Conservation (phyloP, 1,140 invertebrate genomes). For the Euura lappo region DNA sequence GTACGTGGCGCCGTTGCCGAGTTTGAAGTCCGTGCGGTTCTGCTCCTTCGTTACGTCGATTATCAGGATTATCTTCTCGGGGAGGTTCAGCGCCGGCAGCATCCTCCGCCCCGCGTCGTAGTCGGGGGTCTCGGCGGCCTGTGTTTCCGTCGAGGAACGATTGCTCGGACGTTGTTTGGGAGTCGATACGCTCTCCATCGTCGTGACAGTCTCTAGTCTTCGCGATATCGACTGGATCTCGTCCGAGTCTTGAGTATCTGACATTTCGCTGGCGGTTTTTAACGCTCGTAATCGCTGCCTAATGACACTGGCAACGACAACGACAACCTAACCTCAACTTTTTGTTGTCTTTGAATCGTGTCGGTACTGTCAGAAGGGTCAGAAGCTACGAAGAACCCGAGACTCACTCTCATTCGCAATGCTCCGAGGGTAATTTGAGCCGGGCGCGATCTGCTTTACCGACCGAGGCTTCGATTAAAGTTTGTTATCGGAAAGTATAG, state of each 20-base stretch:
- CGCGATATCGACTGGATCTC: constrained; percentile 28
- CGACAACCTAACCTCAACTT: too few species aligned
- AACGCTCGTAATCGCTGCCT: background rate
- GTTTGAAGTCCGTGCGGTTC: constrained; percentile 63
- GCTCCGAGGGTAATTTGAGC: too few species aligned
- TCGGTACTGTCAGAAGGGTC: too few species aligned
- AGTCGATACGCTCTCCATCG: constrained; percentile 20
- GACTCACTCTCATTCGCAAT: too few species aligned
- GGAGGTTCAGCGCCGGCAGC: constrained; percentile 64
- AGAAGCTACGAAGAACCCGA: too few species aligned
- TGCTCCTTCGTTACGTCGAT: constrained; percentile 71
- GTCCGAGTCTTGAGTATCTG: constrained; percentile 30
- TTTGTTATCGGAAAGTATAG: too few species aligned
- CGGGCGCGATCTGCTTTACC: too few species aligned
- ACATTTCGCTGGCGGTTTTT: constrained; percentile 21
- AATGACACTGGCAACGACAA: background rate
- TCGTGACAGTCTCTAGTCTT: constrained; percentile 24
- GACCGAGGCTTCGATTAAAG: too few species aligned
- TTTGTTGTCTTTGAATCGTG: too few species aligned
- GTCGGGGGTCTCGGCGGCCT: too few species aligned
- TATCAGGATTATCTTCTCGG: constrained; percentile 70
- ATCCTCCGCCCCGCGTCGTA: constrained; percentile 31
- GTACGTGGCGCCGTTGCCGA: constrained; percentile 65
- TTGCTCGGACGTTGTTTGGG: background rate
- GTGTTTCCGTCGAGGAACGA: background rate